Evolutionary conservation across 2,888 invertebrate species (phyloP), one percentile per base, ranked within the genome.

Genomic region (Nezara viridula): DNA sequence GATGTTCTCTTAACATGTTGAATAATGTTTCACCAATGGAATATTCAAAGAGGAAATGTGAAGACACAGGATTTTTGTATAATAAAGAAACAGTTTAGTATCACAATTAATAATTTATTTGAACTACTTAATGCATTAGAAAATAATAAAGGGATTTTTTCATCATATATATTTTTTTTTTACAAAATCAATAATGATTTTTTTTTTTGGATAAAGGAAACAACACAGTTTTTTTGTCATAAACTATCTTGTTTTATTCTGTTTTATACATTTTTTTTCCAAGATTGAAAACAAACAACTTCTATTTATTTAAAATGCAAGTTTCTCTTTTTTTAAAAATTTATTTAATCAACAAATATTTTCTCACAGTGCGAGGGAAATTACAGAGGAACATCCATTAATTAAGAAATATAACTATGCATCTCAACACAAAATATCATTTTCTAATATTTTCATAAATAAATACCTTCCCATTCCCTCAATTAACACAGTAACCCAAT

Each of bases 241-340:
- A 91, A 92, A 91, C 91, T 92, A 92, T 91, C 90, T 91, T 91
- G 88, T 88, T 92, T 92, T 92, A 92, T 91, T 92, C 91, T 91
- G 91, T 91, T 92, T 91, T 91, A 90, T 91, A 92, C 92, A 92
- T 91, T 92, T 91, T 91, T 86, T 81, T 88, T 81, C 47, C 5
- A 88, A 88, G 88, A 85, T 32, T 85, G 85, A 88, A 88, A 88
- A 88, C 88, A 88, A 88, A 88, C 50, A 50, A 88, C 77, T 55
- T 88, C 81, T 88, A 85, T 81, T 66, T 37, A 77, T 81, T 88
- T 60, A 88, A 88, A 88, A 88, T 85, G 88, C 55, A 85, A 60
- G 60, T 85, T 88, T 77, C 52, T 85, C 16, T 85, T 52, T 85
- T 88, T 88, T 88, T 88, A 52, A 85, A 81, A 85, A 55, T 85